Evolutionary conservation across 23 tunicate species (phyloP).

Genomic region (Clavelina lepadiformis): DNA sequence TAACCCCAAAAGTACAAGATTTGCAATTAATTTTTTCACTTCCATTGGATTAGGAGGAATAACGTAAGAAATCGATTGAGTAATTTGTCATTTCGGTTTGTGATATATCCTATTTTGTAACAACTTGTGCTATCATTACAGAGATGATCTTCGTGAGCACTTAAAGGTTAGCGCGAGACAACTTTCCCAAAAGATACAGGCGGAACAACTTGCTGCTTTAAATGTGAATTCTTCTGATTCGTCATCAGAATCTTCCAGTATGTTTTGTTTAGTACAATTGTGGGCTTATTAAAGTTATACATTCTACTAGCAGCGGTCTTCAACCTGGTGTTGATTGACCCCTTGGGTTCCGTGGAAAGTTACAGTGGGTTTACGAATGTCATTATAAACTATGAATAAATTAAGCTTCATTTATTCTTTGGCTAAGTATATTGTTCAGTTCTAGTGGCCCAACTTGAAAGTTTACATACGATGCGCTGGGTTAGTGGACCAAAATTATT

Average conservation of each 20-base stretch:
- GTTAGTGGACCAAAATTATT: too few species aligned
- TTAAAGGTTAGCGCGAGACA: conserved; percentile 29
- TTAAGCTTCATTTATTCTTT: too few species aligned
- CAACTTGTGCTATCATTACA: conserved; percentile 2
- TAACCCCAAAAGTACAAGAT: conserved; percentile 83
- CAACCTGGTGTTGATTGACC: too few species aligned
- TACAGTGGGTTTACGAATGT: too few species aligned
- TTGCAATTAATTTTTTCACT: conserved; percentile 94
- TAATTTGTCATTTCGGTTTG: background rate
- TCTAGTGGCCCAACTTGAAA: too few species aligned
- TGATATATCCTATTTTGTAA: background rate
- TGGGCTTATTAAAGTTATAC: too few species aligned
- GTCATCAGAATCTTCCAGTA: conserved; percentile 35
- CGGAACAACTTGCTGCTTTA: conserved; percentile 64
- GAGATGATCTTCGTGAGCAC: conserved; percentile 86
- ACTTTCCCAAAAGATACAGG: conserved; percentile 66
- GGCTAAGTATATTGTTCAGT: too few species aligned
- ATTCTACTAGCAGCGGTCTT: too few species aligned
- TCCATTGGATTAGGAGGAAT: conserved; percentile 91
- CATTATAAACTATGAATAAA: too few species aligned
- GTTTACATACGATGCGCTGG: too few species aligned
- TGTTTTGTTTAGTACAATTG: too few species aligned
- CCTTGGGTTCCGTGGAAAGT: too few species aligned
- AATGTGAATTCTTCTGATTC: conserved; percentile 9
- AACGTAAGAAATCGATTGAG: conserved; percentile 66